Percentiles rank a stretch among this genome's conserved stretches.
Evolutionary conservation across 1,140 invertebrate genomes (phyloP).

Genomic region (Micrasema minimum): DNA sequence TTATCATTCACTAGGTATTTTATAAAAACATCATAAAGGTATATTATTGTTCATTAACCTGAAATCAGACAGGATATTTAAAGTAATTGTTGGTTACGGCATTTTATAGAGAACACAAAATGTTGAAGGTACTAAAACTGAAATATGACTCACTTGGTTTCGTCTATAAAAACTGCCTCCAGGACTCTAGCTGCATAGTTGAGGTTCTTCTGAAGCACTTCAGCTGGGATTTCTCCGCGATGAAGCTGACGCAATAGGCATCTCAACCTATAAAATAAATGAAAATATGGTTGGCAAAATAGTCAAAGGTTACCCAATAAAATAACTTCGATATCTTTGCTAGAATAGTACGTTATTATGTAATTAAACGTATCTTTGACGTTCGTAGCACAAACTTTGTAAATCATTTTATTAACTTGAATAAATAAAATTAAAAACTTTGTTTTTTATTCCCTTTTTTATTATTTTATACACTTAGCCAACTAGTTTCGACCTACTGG

Average conservation of each 20-base stretch:
- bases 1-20: no score
- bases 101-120: background rate
- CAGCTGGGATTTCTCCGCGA: slow-evolving; percentile 83
- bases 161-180: slow-evolving; percentile 89
- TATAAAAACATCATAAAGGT: no score
- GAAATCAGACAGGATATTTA: slow-evolving; percentile 20
- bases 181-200: slow-evolving; percentile 87
- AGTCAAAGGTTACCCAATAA: no score
- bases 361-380: no score
- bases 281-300: background rate
- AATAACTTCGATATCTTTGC: no score
- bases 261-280: slow-evolving; percentile 75
- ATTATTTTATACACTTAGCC: no score
- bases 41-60: background rate
- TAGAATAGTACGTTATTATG: no score
- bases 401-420: no score
- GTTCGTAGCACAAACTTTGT: no score
- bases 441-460: no score
- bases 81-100: background rate
- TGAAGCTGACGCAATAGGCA: slow-evolving; percentile 84
- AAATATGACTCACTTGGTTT: slow-evolving; percentile 81
- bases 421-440: no score
- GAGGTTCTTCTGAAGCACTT: slow-evolving; percentile 85
- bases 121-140: background rate
- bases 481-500: no score